Conservation (phyloP, 2,888 invertebrate species). For the Microctonus aethiopoides region DNA sequence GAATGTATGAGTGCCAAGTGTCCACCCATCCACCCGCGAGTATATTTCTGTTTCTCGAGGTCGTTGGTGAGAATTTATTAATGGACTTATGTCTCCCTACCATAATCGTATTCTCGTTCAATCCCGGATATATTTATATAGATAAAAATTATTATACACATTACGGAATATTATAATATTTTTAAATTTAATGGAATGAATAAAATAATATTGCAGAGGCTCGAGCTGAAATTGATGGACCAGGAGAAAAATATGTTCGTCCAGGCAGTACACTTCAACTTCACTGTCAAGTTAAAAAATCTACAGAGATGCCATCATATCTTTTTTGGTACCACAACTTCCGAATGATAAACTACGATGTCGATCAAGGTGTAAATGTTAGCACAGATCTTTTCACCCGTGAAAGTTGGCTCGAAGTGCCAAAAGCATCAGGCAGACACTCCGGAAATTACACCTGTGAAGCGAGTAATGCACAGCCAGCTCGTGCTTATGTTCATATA, state of each 20-base stretch:
- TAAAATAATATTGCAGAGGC: slow-evolving; percentile 74
- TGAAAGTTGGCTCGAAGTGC: slow-evolving; percentile 75
- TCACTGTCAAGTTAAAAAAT: slow-evolving; percentile 84
- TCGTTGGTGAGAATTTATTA: slow-evolving; percentile 80
- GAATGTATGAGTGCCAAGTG: slow-evolving; percentile 90
- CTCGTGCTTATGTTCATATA: slow-evolving; percentile 89
- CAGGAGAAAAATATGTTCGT: slow-evolving; percentile 86
- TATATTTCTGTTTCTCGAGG: slow-evolving; percentile 86
- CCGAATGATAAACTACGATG: slow-evolving; percentile 92
- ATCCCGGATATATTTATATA: not conserved
- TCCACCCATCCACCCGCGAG: slow-evolving; percentile 92
- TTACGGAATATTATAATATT: not conserved
- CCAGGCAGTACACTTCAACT: slow-evolving; percentile 86
- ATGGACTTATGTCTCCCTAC: slow-evolving; percentile 21
- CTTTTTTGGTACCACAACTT: slow-evolving; percentile 86
- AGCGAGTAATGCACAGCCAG: slow-evolving; percentile 88
- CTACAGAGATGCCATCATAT: slow-evolving; percentile 86
- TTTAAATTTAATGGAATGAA: not conserved
- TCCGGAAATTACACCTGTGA: slow-evolving; percentile 91
- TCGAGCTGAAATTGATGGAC: slow-evolving; percentile 86
- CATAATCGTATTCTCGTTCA: not conserved
- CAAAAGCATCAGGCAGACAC: slow-evolving; percentile 75
- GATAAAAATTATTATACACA: not conserved
- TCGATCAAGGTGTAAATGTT: slow-evolving; percentile 86
- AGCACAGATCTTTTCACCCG: slow-evolving; percentile 81